phyloP scores from a whole-genome alignment of 1,140 invertebrate species.

The Planococcus citri region DNA sequence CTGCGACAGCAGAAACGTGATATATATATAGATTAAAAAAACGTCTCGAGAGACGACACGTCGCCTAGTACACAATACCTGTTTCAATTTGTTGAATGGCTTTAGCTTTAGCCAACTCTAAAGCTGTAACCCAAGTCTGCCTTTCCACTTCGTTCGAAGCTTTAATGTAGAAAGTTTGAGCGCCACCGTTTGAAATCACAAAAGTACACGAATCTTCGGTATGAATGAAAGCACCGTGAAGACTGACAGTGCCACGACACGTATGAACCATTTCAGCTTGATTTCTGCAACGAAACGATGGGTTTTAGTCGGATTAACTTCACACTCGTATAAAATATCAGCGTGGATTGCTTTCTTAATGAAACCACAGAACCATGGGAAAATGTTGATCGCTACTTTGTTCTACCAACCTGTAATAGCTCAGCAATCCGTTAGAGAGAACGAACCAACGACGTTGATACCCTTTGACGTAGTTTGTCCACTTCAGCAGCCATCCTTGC shows the following conservation, averaged over 20 bases:
- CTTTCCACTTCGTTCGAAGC: conserved; percentile 88
- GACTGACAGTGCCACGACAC: conserved; percentile 91
- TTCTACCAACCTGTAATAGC: conserved; percentile 82
- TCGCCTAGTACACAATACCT: no score
- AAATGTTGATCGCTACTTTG: no score
- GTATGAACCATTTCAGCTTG: conserved; percentile 95
- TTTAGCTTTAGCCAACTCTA: conserved; percentile 92
- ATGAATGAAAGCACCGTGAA: conserved; percentile 91
- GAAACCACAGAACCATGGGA: no score
- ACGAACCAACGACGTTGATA: conserved; percentile 97
- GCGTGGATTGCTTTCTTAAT: no score
- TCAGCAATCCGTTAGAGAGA: conserved; percentile 87
- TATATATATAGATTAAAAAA: no score
- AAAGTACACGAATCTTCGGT: conserved; percentile 93
- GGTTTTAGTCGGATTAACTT: no score
- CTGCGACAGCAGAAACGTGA: conserved; percentile 22
- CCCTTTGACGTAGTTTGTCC: conserved; percentile 99
- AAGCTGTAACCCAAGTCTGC: conserved; percentile 93
- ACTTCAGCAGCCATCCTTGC: conserved; percentile 97
- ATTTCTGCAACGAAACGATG: no score
- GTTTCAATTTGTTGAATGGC: conserved; percentile 71
- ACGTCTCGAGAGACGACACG: no score
- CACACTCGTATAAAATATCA: no score
- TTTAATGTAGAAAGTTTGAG: conserved; percentile 94
- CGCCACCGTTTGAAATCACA: conserved; percentile 92